phyloP scores from a whole-genome alignment of 2,113 vertebrate genomes.

The Myiozetetes cayanensis region DNA sequence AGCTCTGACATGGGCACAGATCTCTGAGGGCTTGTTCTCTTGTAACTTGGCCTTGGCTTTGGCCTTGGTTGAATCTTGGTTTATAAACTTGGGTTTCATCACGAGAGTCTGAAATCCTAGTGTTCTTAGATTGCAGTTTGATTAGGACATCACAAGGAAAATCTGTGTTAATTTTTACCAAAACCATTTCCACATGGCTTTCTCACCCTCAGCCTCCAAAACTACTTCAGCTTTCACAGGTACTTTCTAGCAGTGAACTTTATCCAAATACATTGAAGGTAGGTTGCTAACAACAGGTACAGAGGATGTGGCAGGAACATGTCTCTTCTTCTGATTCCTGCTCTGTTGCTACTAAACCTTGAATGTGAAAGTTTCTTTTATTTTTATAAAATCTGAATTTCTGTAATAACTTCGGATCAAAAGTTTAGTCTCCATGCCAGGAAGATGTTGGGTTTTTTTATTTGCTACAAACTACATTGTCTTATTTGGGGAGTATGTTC shows the following conservation, averaged over 20 bases:
- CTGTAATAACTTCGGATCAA: constrained; percentile 16
- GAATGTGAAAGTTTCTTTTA: background rate
- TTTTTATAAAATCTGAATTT: background rate
- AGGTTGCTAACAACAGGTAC: background rate
- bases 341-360: background rate
- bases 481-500: constrained; percentile 57
- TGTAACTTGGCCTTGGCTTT: background rate
- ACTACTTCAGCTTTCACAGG: background rate
- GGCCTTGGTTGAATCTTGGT: background rate
- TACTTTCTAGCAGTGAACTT: background rate
- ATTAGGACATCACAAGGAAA: background rate
- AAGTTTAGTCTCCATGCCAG: constrained; percentile 28
- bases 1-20: background rate
- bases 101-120: background rate
- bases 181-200: background rate
- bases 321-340: background rate
- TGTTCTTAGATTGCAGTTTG: background rate
- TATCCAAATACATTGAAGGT: background rate
- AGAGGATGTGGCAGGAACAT: background rate
- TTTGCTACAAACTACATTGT: constrained; percentile 41
- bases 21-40: background rate
- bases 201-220: background rate
- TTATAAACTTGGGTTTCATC: background rate
- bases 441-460: background rate
- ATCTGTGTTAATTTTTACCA: background rate